A percentile compares a stretch with the other conserved stretches of the same genome.
Conservation (phyloP, 2,888 invertebrate genomes). For the Lamproptera curius region DNA sequence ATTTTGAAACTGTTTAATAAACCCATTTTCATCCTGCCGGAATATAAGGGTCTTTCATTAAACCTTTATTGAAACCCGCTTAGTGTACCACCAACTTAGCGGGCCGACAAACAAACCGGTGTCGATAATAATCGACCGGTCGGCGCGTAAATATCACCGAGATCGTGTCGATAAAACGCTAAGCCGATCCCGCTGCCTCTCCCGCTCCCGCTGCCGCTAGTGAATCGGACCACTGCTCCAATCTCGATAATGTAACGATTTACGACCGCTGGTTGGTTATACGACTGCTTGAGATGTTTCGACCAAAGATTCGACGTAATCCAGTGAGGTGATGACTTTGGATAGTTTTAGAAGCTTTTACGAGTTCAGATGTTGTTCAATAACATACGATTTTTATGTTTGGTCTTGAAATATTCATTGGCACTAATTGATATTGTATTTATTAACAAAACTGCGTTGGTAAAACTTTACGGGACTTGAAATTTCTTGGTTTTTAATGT, state of each 20-base stretch:
- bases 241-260: constrained; percentile 66
- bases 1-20: no score
- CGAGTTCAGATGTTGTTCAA: background rate
- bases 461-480: no score
- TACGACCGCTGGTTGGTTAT: constrained; percentile 44
- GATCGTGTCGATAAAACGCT: constrained; percentile 46
- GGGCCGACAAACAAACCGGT: constrained; percentile 56
- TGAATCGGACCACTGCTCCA: constrained; percentile 52
- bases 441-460: background rate
- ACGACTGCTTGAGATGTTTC: constrained; percentile 58
- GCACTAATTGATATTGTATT: background rate
- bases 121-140: constrained; percentile 60
- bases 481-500: no score
- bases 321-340: background rate
- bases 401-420: background rate
- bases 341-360: background rate
- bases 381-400: background rate
- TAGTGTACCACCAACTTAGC: constrained; percentile 34
- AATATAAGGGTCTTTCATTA: no score
- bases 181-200: constrained; percentile 24
- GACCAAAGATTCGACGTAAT: constrained; percentile 28
- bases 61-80: no score
- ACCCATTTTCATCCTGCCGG: no score
- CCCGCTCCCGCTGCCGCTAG: constrained; percentile 36
- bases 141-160: constrained; percentile 47